Evolutionary conservation across 2,888 invertebrate species (phyloP).

Genomic region (Drosophila yooni): DNA sequence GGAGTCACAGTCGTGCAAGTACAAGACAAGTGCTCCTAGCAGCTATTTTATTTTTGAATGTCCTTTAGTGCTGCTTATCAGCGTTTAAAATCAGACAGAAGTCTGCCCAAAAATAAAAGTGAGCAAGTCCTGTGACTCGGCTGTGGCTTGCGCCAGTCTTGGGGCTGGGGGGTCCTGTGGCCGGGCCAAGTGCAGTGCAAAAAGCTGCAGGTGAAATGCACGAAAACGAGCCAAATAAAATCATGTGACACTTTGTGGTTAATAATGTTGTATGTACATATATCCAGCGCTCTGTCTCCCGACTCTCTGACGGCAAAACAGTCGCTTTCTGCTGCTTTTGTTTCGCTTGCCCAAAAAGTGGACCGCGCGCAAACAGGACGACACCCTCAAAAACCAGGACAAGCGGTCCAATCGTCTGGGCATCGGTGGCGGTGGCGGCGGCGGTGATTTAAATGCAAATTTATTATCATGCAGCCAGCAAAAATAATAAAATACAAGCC

Average conservation of each 20-base stretch:
- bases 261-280: slow-evolving; percentile 69
- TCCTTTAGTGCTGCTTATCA: slow-evolving; percentile 76
- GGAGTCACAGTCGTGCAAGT: slow-evolving; percentile 14
- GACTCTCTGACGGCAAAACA: slow-evolving; percentile 5
- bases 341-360: slow-evolving; percentile 51
- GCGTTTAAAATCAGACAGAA: slow-evolving; percentile 67
- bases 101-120: slow-evolving; percentile 70
- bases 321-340: slow-evolving; percentile 37
- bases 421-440: slow-evolving; percentile 30
- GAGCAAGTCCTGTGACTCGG: slow-evolving; percentile 17
- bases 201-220: slow-evolving; percentile 76
- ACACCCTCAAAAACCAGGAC: slow-evolving; percentile 49
- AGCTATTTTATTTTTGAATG: slow-evolving; percentile 78
- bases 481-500: slow-evolving; percentile 60
- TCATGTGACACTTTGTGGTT: slow-evolving; percentile 81
- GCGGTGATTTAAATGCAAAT: slow-evolving; percentile 80
- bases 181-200: slow-evolving; percentile 30
- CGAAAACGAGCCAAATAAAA: slow-evolving; percentile 73
- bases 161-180: background rate
- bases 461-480: slow-evolving; percentile 76
- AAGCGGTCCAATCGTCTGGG: slow-evolving; percentile 35
- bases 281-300: slow-evolving; percentile 31
- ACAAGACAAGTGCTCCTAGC: slow-evolving; percentile 72
- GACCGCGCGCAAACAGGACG: slow-evolving; percentile 18
- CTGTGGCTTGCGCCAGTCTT: background rate